Conservation (phyloP, 2,113 vertebrate species). For the Nycticebus coucang region DNA sequence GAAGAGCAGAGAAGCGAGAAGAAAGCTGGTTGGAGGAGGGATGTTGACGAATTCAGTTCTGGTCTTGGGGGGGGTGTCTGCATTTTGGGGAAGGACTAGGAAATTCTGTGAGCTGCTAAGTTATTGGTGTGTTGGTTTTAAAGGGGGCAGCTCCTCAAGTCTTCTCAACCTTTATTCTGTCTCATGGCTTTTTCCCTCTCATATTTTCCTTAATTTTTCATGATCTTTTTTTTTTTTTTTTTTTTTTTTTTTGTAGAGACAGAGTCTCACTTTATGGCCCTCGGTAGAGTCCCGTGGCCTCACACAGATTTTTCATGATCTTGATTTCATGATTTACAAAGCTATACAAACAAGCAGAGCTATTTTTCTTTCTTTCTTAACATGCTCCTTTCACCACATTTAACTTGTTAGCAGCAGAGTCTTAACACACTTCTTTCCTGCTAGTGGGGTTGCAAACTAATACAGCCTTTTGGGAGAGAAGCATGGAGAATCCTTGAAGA, state of each 20-base stretch:
- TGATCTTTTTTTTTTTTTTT: no score
- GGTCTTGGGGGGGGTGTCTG: not conserved
- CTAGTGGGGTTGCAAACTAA: no score
- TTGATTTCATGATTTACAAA: slow-evolving; percentile 52
- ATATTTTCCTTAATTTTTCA: slow-evolving; percentile 20
- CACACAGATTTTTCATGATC: slow-evolving; percentile 45
- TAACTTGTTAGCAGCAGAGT: slow-evolving; percentile 51
- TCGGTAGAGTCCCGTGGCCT: no score
- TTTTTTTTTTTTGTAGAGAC: no score
- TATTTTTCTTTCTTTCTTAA: slow-evolving; percentile 63
- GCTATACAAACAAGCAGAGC: not conserved
- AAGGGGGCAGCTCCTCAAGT: slow-evolving; percentile 24
- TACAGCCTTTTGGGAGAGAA: no score
- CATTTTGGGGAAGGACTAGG: not conserved
- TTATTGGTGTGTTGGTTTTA: slow-evolving; percentile 41
- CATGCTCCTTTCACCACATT: not conserved
- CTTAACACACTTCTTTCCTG: no score
- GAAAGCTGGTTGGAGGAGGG: not conserved
- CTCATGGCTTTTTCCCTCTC: not conserved
- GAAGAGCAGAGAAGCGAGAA: not conserved
- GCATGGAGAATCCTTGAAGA: no score
- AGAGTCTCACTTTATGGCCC: no score
- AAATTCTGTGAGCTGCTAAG: slow-evolving; percentile 10
- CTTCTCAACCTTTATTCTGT: not conserved
- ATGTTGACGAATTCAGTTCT: not conserved